Evolutionary conservation across 2,888 invertebrate species (phyloP).

Genomic region (Erebia palarica): DNA sequence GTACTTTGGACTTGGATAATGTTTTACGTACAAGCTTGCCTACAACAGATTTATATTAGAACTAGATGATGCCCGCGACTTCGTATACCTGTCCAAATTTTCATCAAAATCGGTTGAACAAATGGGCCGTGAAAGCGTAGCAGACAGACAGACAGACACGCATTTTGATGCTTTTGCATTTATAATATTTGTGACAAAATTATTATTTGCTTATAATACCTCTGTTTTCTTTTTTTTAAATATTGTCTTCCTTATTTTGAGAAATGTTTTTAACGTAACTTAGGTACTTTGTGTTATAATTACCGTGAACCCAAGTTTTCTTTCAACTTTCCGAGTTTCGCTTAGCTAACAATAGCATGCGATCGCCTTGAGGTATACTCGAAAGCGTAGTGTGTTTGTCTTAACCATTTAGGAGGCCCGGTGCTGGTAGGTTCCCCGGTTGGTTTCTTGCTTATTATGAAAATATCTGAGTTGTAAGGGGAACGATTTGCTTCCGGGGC

Average conservation of each 20-base stretch:
- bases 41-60: no score
- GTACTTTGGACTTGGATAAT: no score
- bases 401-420: neutral
- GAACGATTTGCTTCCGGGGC: neutral
- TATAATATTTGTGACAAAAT: no score
- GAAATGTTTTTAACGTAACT: neutral
- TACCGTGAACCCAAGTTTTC: conserved; percentile 1
- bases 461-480: neutral
- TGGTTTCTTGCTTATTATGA: neutral
- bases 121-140: no score
- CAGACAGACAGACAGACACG: no score
- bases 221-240: no score
- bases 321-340: conserved; percentile 2
- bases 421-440: neutral
- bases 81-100: no score
- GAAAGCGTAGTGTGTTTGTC: conserved; percentile 2
- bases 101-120: no score
- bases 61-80: no score
- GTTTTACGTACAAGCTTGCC: no score
- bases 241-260: neutral
- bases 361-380: neutral
- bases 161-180: no score
- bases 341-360: neutral
- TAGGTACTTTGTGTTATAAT: neutral
- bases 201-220: no score